Conservation (phyloP, 1,140 invertebrate species). For the Chionoecetes opilio region DNA sequence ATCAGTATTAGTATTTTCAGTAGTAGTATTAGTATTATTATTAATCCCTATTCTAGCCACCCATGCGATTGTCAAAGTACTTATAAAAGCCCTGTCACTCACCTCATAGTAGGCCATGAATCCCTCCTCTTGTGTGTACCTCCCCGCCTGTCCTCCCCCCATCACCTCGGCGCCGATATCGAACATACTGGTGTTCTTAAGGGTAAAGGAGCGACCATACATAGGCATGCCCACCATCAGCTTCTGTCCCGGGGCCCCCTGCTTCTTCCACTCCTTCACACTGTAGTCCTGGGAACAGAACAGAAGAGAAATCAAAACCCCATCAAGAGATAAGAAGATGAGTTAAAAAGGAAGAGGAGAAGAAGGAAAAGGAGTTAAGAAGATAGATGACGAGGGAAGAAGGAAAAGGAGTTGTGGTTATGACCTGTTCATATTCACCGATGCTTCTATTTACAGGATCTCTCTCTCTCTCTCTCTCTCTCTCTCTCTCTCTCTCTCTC, state of each 20-base stretch:
- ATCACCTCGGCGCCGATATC: slow-evolving; percentile 96
- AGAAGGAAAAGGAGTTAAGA: too few species aligned
- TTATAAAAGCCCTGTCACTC: slow-evolving; percentile 71
- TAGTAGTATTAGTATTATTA: too few species aligned
- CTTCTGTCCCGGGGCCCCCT: slow-evolving; percentile 97
- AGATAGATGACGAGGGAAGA: too few species aligned
- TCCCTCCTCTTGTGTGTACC: slow-evolving; percentile 94
- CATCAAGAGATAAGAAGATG: too few species aligned
- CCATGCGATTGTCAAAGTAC: too few species aligned
- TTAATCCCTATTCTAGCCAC: too few species aligned
- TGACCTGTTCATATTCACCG: too few species aligned
- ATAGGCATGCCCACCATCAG: slow-evolving; percentile 95
- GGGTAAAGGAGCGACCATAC: slow-evolving; percentile 96
- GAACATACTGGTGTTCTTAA: slow-evolving; percentile 94
- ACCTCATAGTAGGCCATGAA: slow-evolving; percentile 98
- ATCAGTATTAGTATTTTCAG: too few species aligned
- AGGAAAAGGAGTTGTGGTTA: too few species aligned
- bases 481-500: background rate
- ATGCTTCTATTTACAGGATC: too few species aligned
- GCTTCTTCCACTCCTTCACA: slow-evolving; percentile 95
- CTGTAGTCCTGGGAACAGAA: slow-evolving; percentile 94
- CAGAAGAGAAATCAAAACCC: too few species aligned
- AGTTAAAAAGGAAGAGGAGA: too few species aligned
- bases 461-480: background rate
- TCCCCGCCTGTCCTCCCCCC: slow-evolving; percentile 91